Base-by-base conservation (phyloP, 2,797 vertebrate genomes). In the Lithobates sylvaticus region DNA sequence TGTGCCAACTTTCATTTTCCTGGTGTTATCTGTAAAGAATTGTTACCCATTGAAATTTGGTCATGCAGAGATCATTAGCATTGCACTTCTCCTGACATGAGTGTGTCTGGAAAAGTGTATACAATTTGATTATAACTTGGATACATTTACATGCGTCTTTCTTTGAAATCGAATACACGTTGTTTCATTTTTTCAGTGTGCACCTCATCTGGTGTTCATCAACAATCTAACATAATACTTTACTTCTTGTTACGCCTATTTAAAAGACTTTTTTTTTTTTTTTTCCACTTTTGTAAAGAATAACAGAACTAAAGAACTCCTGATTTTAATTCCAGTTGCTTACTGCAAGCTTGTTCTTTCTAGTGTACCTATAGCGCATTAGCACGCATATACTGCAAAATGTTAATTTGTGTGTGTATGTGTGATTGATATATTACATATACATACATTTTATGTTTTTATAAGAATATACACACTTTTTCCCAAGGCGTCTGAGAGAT, bases 151-250 rank as follows among this genome's bases (percentile, higher is more conserved):
- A 65, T 78, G 47, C 68, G 80, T 27, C 15, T 36, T 44, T 65
- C 81, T 78, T 87, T 87, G 85, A 87, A 87, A 87, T 83, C 50
- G 67, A 82, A 76, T 86, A 81, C 84, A 77, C 44, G 84, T 76
- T 86, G 80, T 86, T 82, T 87, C 21, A 68, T 83, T 87, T 83
- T 83, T 75, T 39, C 54, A 61, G 65, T 70, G 44, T 83, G 74
- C 29, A n/a, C 13, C 69, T 87, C 85, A 87, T 87, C 85, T 87
- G 85, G 85, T 83, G 68, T 79, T 87, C 85, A 87, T 87, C 81
- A 87, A 54, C 23, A 78, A 83, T 83, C 81, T 39, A 39, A 78
- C 76, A 77, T 81, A 86, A 76, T 76, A 65, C 82, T 83, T 74
- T 74, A 68, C 85, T 78, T 78, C 69, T 83, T 83, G 74, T 78